Percentiles rank a stretch among this genome's conserved stretches.
phyloP scores from a whole-genome alignment of 2,113 vertebrate genomes.

The Cheirogaleus medius region DNA sequence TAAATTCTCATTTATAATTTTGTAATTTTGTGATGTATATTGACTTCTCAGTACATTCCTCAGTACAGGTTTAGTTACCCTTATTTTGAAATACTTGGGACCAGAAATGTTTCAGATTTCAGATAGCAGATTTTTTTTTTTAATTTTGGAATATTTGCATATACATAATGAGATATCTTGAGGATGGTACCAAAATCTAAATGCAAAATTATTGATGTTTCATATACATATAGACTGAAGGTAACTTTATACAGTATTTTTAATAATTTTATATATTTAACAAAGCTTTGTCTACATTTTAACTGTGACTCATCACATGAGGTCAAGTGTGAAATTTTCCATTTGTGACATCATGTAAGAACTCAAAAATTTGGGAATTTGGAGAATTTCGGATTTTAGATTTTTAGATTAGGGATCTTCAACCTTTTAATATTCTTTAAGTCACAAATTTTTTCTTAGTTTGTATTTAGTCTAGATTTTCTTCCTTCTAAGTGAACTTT shows the following conservation, averaged over 20 bases:
- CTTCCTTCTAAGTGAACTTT: neutral
- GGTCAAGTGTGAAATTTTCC: neutral
- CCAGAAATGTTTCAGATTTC: neutral
- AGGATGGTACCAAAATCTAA: neutral
- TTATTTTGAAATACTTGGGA: neutral
- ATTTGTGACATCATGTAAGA: neutral
- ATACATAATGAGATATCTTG: neutral
- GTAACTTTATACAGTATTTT: neutral
- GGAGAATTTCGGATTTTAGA: neutral
- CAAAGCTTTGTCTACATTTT: neutral
- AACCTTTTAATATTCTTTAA: neutral
- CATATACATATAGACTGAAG: neutral
- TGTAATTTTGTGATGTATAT: neutral
- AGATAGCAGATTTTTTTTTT: neutral
- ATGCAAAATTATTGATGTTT: neutral
- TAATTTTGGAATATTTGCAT: neutral
- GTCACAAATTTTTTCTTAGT: neutral
- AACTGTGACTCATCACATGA: neutral
- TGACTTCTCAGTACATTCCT: neutral
- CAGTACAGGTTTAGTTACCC: neutral
- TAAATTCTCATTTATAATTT: neutral
- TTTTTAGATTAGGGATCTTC: neutral
- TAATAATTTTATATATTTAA: neutral
- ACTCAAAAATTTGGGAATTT: neutral
- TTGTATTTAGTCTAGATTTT: neutral